Percentiles rank a stretch among this genome's conserved stretches.
phyloP scores from a whole-genome alignment of 1,140 invertebrate genomes.

The Lordiphosa stackelbergi region DNA sequence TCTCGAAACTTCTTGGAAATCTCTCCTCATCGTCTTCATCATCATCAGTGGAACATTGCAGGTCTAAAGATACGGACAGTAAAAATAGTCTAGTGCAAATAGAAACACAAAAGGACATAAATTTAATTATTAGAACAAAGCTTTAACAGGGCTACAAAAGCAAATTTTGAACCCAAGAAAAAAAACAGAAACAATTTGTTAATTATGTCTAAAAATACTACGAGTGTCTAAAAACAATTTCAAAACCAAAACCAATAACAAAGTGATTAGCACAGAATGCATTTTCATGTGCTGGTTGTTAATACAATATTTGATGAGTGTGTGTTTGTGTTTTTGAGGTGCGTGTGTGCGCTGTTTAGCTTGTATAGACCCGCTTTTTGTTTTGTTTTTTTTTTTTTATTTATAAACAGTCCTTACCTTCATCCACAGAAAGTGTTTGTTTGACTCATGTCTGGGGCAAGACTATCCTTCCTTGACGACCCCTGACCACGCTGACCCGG shows the following conservation, averaged over 20 bases:
- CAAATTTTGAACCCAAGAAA: too few species aligned
- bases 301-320: not conserved
- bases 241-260: constrained; percentile 20
- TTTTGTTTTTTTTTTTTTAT: constrained; percentile 9
- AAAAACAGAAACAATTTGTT: too few species aligned
- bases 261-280: constrained; percentile 1
- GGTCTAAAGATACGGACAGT: constrained; percentile 77
- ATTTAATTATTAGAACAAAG: constrained; percentile 1
- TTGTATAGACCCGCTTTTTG: not conserved
- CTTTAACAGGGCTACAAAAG: too few species aligned
- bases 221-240: not conserved
- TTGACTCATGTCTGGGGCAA: constrained; percentile 76
- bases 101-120: not conserved
- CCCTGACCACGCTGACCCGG: constrained; percentile 79
- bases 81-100: constrained; percentile 16
- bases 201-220: too few species aligned
- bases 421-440: constrained; percentile 79
- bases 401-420: constrained; percentile 78
- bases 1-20: constrained; percentile 83
- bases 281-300: not conserved
- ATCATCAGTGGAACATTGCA: constrained; percentile 86
- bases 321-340: constrained; percentile 9
- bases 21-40: constrained; percentile 81
- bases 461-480: constrained; percentile 80
- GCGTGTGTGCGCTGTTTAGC: constrained; percentile 12